phyloP scores from a whole-genome alignment of 2,888 invertebrate species.

The Cerceris rybyensis region DNA sequence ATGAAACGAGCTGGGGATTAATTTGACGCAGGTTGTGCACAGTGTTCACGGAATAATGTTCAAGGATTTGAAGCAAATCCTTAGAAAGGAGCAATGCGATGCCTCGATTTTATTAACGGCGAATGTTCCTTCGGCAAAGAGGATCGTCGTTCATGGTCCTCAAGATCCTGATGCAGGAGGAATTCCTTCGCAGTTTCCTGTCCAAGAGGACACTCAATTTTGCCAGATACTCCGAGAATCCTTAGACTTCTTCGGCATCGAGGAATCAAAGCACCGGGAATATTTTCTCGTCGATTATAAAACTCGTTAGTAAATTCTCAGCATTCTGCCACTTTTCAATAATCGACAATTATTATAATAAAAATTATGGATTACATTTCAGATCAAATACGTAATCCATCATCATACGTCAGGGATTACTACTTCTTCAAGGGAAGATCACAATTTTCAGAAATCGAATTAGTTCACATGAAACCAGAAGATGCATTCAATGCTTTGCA shows the following conservation, averaged over 20 bases:
- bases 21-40: constrained; percentile 91
- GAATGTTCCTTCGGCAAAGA: constrained; percentile 99
- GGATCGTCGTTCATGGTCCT: constrained; percentile 98
- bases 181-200: constrained; percentile 99
- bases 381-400: constrained; percentile 98
- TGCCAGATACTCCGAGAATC: constrained; percentile 97
- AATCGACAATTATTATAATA: not conserved
- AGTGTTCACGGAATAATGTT: constrained; percentile 99
- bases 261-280: constrained; percentile 92
- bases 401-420: constrained; percentile 96
- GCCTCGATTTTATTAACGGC: constrained; percentile 98
- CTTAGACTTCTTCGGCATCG: constrained; percentile 98
- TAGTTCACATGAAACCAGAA: constrained; percentile 96
- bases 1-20: not conserved
- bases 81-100: constrained; percentile 99
- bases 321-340: not conserved
- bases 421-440: constrained; percentile 91
- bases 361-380: constrained; percentile 34
- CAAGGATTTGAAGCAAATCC: constrained; percentile 98
- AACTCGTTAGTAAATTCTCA: constrained; percentile 87
- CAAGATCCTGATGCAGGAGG: constrained; percentile 94
- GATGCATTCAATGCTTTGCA: constrained; percentile 95
- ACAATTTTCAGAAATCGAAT: constrained; percentile 97
- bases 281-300: constrained; percentile 99
- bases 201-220: constrained; percentile 98